Evolutionary conservation across 2,797 vertebrate genomes (phyloP).

Genomic region (Benthosema pterotum): DNA sequence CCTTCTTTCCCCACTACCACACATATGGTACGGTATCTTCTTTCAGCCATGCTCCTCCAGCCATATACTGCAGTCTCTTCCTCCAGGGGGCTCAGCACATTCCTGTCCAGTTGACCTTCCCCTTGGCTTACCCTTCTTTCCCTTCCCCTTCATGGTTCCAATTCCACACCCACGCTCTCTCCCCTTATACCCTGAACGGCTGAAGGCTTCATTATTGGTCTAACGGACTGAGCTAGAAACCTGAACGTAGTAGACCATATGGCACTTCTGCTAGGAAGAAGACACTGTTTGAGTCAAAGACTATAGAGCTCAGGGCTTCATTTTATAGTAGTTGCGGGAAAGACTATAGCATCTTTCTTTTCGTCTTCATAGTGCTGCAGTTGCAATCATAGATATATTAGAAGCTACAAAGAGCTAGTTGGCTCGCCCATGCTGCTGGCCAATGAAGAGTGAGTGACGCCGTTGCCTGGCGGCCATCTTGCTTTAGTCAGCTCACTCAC

Average conservation of each 20-base stretch:
- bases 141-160: conserved; percentile 2
- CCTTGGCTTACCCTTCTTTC: background rate
- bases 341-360: too few relatives aligned
- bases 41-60: conserved; percentile 28
- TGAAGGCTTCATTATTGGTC: too few relatives aligned
- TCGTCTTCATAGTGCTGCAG: too few relatives aligned
- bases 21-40: conserved; percentile 10
- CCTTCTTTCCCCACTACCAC: conserved; percentile 20
- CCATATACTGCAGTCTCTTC: conserved; percentile 11
- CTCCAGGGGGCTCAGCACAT: conserved; percentile 12
- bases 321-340: too few relatives aligned
- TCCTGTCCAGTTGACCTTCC: conserved; percentile 18
- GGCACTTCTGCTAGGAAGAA: background rate
- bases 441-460: too few relatives aligned
- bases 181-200: background rate
- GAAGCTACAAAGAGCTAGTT: too few relatives aligned
- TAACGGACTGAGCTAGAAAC: background rate
- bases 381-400: too few relatives aligned
- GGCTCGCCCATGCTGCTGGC: too few relatives aligned
- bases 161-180: background rate
- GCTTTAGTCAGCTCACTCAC: too few relatives aligned
- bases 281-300: too few relatives aligned
- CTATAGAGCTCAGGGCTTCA: too few relatives aligned
- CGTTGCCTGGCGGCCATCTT: too few relatives aligned
- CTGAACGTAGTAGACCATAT: background rate